Evolutionary conservation across 2,888 invertebrate species (phyloP), one percentile per base, ranked within the genome.

Genomic region (Malthinus seriepunctatus): DNA sequence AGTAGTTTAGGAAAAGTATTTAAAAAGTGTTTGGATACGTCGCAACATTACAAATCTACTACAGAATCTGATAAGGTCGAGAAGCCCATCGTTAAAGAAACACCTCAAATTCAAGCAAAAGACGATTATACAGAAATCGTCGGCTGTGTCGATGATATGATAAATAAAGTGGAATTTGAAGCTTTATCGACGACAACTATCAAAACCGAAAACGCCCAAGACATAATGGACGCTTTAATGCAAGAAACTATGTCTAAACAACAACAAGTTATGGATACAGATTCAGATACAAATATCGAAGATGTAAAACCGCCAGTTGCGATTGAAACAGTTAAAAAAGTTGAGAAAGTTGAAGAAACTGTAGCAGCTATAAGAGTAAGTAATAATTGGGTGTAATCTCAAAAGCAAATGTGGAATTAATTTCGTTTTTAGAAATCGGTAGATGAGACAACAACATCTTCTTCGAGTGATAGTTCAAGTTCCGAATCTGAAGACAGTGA

Each of bases 1-100:
- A 81, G 78, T 64, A 84, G 81, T 44, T 78, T 84, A 3, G 88
- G 85, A 8, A 83, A 82, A 71, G 79, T 86, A 39, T 87, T 87
- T 73, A 82, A 78, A 66, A 82, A 80, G 63, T 86, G 82, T 72
- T 82, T 86, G 68, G 82, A 79, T 34, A 46, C 47, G 8, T 51
- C 51, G 7, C 48, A 47, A 8, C 48, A 51, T 3, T 60, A 60
- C 15, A 55, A 60, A 44, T 45, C 63, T 1, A 50, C 59, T 5
- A 38, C 50, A 1, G 50, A 61, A 5, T 23, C 49, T 44, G 45
- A 31, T 5, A 6, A 15, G 6, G 15, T 23, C 10, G 39, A n/a
- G 10, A 42, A 42, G 12, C 10, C 14, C 6, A 2, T 3, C 14
- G 15, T n/a, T 15, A 42, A 42, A 11, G 45, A 38, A 8, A 15